Conservation (phyloP, 2,888 invertebrate genomes). For the Drosophila villosipedis region DNA sequence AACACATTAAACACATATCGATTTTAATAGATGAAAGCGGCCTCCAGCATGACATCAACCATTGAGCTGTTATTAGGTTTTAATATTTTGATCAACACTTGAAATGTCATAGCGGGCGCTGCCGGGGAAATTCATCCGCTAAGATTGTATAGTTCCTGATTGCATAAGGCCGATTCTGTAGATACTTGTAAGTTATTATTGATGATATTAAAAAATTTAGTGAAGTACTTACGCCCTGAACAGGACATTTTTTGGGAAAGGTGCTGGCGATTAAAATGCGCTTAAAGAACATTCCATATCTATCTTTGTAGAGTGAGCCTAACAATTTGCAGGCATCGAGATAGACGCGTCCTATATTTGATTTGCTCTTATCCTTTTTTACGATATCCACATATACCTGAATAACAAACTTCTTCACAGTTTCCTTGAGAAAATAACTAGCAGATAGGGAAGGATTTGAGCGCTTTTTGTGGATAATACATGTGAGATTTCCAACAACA, state of each 20-base stretch:
- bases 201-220: not conserved
- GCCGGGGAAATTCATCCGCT: constrained; percentile 45
- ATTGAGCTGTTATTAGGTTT: not conserved
- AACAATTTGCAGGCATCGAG: constrained; percentile 64
- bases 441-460: not conserved
- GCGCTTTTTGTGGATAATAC: constrained; percentile 9
- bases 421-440: not conserved
- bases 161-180: constrained; percentile 38
- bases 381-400: constrained; percentile 3
- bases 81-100: constrained; percentile 18
- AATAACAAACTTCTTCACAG: not conserved
- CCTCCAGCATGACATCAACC: not conserved
- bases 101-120: constrained; percentile 34
- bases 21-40: not conserved
- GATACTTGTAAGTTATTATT: not conserved
- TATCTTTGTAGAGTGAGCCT: constrained; percentile 12
- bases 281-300: constrained; percentile 34
- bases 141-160: constrained; percentile 55
- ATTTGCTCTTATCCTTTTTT: constrained; percentile 51
- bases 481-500: not conserved
- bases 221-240: constrained; percentile 45
- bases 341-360: constrained; percentile 34
- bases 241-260: constrained; percentile 58
- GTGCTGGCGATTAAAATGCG: constrained; percentile 37
- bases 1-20: not conserved